A percentile compares a stretch with the other conserved stretches of the same genome.
Evolutionary conservation across 2,797 vertebrate genomes (phyloP).

Genomic region (Falco columbarius): DNA sequence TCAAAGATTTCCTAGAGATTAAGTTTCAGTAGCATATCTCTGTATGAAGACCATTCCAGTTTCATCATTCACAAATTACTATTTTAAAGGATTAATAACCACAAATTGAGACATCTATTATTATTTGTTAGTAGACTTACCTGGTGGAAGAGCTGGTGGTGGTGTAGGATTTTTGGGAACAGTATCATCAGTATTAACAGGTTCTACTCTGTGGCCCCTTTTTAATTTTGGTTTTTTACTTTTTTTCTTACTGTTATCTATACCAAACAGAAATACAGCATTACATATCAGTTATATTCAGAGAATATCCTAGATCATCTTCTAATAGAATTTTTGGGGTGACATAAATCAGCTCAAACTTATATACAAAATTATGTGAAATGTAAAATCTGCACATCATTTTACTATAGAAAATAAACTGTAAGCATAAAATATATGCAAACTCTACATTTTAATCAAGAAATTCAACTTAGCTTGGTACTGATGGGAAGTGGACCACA

Average conservation of each 20-base stretch:
- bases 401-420: not conserved
- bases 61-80: not conserved
- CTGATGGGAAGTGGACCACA: not conserved
- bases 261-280: slow-evolving; percentile 22
- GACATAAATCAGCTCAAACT: not conserved
- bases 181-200: slow-evolving; percentile 84
- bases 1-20: not conserved
- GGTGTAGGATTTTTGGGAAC: slow-evolving; percentile 81
- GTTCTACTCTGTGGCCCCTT: slow-evolving; percentile 91
- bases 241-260: slow-evolving; percentile 88
- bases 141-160: slow-evolving; percentile 80
- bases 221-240: slow-evolving; percentile 88
- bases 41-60: not conserved
- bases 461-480: not conserved
- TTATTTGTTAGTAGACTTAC: slow-evolving; percentile 69
- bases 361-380: not conserved
- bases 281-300: not conserved
- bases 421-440: not conserved
- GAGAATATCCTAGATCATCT: not conserved
- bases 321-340: not conserved
- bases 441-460: not conserved
- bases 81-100: not conserved
- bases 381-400: not conserved
- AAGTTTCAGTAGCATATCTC: not conserved
- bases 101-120: not conserved